Base-by-base conservation (phyloP, 1,140 invertebrate genomes). In the Heliconius himera region DNA sequence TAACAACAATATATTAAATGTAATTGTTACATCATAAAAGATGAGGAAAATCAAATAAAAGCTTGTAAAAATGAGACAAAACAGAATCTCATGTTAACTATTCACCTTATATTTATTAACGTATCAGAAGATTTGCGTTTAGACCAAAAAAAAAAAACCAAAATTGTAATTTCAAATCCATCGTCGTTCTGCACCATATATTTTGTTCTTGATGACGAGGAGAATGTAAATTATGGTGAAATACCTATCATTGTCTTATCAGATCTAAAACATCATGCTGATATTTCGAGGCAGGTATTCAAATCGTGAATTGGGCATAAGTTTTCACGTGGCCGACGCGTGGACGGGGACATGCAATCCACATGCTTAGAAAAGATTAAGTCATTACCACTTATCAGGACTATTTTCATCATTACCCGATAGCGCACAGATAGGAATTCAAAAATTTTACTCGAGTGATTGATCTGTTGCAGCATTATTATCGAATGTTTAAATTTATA, bases 181-280 rank as follows among this genome's bases (percentile, higher is more conserved):
- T 16, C 11, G 26, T 36, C 33, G 41, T 3, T 1, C n/a, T 22
- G 3, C 56, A 4, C 11, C 1, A 5, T 5, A 26, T 56, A 29
- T 66, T 66, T 66, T 29, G 22, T 18, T 66, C 11, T 66, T 29
- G 22, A 66, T 1, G 2, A 66, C 60, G 26, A 66, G 22, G 26
- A 29, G 13, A 26, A 66, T 66, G 26, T 66, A 66, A 66, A 66
- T 66, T 66, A 66, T 66, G 60, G 11, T 66, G 60, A 66, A 66
- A 66, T 66, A 66, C 60, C 60, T 16, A 46, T 4, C 41, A 16
- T 11, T 13, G 41, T 1, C 11, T 66, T 66, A 66, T 66, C 60
- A 66, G 60, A 66, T 66, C 60, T 66, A 26, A 36, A 66, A 66
- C 26, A 66, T 29, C 60, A 29, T 16, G 60, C 60, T n/a, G 11